These are phyloP conservation scores for Acrocephalus kingi DNA, from an alignment of 2,113 vertebrate species.

Conservation along the genomic window DNA sequence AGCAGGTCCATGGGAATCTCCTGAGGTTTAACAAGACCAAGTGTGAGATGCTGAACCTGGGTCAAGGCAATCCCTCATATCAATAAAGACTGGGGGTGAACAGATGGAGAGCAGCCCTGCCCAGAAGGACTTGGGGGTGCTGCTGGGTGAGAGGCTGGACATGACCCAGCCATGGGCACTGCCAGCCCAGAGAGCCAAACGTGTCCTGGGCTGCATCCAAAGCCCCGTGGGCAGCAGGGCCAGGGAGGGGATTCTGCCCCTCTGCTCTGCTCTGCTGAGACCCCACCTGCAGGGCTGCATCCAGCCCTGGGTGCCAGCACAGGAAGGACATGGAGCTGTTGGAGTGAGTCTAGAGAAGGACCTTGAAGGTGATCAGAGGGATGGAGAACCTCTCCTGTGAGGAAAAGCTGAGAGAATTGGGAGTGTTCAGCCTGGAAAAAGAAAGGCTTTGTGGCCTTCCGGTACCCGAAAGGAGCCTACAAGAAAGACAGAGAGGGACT, in stretches of 20 bases:
- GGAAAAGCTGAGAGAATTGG: background rate
- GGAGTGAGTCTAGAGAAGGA: background rate
- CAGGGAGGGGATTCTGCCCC: background rate
- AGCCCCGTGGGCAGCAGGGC: background rate
- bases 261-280: background rate
- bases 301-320: background rate
- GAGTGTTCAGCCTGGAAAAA: background rate
- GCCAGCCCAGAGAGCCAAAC: background rate
- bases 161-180: background rate
- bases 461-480: background rate
- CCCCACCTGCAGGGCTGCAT: background rate
- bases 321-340: background rate
- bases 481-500: background rate
- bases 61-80: fast-evolving
- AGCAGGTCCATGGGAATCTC: background rate
- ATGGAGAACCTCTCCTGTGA: fast-evolving
- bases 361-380: background rate
- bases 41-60: background rate
- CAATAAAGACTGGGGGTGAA: background rate
- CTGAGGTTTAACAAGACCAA: background rate
- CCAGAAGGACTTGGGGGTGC: background rate
- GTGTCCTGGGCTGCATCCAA: background rate
- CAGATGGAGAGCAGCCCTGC: background rate
- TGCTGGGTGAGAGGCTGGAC: background rate
- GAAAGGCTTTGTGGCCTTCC: background rate